phyloP scores from a whole-genome alignment of 2,888 invertebrate genomes.

The Ennomos quercinarius region DNA sequence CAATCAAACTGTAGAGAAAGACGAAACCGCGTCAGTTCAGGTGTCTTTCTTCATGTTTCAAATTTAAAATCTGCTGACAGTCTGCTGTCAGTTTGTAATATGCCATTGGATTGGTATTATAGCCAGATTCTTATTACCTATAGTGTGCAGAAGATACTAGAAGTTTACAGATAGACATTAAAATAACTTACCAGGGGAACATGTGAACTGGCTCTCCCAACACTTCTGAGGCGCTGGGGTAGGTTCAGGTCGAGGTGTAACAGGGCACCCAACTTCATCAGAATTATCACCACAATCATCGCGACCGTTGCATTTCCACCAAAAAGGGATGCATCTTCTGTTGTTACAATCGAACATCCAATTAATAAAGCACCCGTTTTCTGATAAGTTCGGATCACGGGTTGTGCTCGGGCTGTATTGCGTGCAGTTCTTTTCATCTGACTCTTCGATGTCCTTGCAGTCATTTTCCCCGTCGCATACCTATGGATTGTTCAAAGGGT shows the following conservation, averaged over 20 bases:
- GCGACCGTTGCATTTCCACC: slow-evolving; percentile 93
- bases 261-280: slow-evolving; percentile 88
- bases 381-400: slow-evolving; percentile 57
- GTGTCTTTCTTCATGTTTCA: too few species aligned
- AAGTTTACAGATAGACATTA: too few species aligned
- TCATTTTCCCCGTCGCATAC: slow-evolving; percentile 90
- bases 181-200: slow-evolving; percentile 65
- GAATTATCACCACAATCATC: slow-evolving; percentile 91
- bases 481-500: slow-evolving; percentile 46
- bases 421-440: slow-evolving; percentile 90
- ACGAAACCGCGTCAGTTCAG: too few species aligned
- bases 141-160: too few species aligned
- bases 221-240: slow-evolving; percentile 56
- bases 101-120: too few species aligned
- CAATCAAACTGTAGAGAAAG: too few species aligned
- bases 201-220: slow-evolving; percentile 75
- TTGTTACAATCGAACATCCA: slow-evolving; percentile 93
- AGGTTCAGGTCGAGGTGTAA: slow-evolving; percentile 49
- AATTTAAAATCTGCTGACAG: too few species aligned
- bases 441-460: slow-evolving; percentile 87
- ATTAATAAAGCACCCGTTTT: slow-evolving; percentile 85
- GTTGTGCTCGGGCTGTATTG: slow-evolving; percentile 56
- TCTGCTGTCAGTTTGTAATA: too few species aligned
- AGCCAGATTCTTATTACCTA: too few species aligned
- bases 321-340: slow-evolving; percentile 89